Conservation (phyloP, 2,888 invertebrate genomes). For the Polydrusus pterygomalis region DNA sequence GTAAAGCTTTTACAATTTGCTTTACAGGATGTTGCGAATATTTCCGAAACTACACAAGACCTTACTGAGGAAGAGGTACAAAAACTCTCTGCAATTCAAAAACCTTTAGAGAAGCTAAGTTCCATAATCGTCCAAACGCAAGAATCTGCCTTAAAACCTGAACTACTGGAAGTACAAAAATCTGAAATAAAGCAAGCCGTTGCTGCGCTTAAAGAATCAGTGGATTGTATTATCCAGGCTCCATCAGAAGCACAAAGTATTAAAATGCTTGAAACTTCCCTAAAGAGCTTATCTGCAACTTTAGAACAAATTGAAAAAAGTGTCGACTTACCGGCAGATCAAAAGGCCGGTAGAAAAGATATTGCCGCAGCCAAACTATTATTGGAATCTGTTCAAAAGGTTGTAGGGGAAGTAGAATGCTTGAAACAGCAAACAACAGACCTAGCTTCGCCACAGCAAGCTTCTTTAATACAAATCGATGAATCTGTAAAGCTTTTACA, state of each 20-base stretch:
- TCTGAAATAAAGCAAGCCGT: conserved; percentile 54
- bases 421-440: conserved; percentile 45
- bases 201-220: conserved; percentile 43
- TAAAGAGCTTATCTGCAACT: conserved; percentile 49
- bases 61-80: conserved; percentile 41
- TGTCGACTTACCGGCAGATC: background rate
- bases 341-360: conserved; percentile 27
- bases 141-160: conserved; percentile 32
- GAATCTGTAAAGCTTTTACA: conserved; percentile 22
- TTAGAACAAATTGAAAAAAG: conserved; percentile 16
- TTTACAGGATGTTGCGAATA: conserved; percentile 37
- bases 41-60: conserved; percentile 29
- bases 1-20: conserved; percentile 31
- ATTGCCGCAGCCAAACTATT: conserved; percentile 13
- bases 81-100: conserved; percentile 30
- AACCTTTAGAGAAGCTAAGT: conserved; percentile 51
- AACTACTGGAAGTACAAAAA: conserved; percentile 53
- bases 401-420: conserved; percentile 46
- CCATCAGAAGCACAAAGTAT: conserved; percentile 43
- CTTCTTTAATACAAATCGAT: conserved; percentile 56
- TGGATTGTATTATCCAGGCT: conserved; percentile 46
- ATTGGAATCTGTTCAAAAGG: conserved; percentile 27
- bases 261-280: conserved; percentile 42
- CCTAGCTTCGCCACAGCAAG: conserved; percentile 56
- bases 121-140: conserved; percentile 34